These are phyloP conservation scores for Lycophotia porphyrea DNA, from an alignment of 2,888 invertebrate species.

Conservation along the genomic window DNA sequence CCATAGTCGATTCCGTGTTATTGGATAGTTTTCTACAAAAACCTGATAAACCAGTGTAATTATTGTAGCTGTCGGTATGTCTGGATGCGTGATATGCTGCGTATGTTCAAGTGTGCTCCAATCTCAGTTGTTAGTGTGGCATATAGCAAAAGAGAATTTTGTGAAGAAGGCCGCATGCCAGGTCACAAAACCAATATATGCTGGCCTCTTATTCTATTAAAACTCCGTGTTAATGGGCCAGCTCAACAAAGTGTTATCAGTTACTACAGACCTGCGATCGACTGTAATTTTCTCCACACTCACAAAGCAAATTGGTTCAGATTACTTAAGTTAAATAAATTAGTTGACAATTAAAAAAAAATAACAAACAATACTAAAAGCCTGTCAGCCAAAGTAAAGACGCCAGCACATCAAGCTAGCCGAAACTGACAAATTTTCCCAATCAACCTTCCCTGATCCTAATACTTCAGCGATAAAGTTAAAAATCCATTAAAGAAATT, in stretches of 20 bases:
- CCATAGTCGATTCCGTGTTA: conserved; percentile 23
- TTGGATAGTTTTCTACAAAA: conserved; percentile 42
- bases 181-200: not conserved
- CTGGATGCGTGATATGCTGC: conserved; percentile 52
- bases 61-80: conserved; percentile 60
- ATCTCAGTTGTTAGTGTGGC: conserved; percentile 43
- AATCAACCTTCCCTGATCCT: no score
- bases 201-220: not conserved
- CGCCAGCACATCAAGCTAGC: no score
- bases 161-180: not conserved
- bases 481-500: no score
- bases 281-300: conserved; percentile 17
- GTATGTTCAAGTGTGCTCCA: conserved; percentile 50
- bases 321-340: conserved; percentile 46
- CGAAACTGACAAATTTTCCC: no score
- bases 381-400: conserved; percentile 47
- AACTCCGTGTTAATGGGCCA: not conserved
- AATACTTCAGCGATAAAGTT: no score
- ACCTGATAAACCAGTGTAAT: conserved; percentile 67
- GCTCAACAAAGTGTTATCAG: not conserved
- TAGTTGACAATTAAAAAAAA: conserved; percentile 44
- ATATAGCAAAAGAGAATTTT: not conserved
- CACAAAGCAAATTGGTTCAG: conserved; percentile 53
- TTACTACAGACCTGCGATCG: not conserved
- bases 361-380: conserved; percentile 43